These are phyloP conservation scores for Thunnus maccoyii DNA, from an alignment of 2,113 vertebrate genomes.

Conservation along the genomic window DNA sequence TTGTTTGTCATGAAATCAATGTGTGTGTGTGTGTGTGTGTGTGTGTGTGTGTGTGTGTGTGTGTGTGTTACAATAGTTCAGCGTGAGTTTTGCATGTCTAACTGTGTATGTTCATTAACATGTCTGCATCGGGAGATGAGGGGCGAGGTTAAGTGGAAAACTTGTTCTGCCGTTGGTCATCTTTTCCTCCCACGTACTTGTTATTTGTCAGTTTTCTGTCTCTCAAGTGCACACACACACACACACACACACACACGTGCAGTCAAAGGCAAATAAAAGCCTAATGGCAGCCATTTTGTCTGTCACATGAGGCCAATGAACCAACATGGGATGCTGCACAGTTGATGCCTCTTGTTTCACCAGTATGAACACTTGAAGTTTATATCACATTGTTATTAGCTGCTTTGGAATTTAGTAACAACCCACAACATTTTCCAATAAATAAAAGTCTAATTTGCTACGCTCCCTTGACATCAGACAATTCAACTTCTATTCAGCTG, in stretches of 20 bases:
- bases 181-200: not conserved
- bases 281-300: conserved; percentile 33
- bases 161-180: not conserved
- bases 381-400: not conserved
- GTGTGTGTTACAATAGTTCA: not conserved
- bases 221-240: not conserved
- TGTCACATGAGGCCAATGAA: not conserved
- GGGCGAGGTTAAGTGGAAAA: not conserved
- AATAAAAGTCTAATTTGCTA: not conserved
- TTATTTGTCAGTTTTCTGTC: not conserved
- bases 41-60: not conserved
- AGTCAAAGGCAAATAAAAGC: conserved; percentile 16
- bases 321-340: not conserved
- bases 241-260: not conserved
- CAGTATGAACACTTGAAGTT: not conserved
- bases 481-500: not conserved
- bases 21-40: not conserved
- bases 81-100: not conserved
- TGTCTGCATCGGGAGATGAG: not conserved
- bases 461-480: not conserved
- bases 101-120: not conserved
- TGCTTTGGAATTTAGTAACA: not conserved
- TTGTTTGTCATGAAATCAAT: not conserved
- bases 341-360: not conserved
- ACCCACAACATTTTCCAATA: not conserved